Percentiles rank a stretch among this genome's conserved stretches.
Evolutionary conservation across 2,888 invertebrate species (phyloP).

Genomic region (Pilophorus perplexus): DNA sequence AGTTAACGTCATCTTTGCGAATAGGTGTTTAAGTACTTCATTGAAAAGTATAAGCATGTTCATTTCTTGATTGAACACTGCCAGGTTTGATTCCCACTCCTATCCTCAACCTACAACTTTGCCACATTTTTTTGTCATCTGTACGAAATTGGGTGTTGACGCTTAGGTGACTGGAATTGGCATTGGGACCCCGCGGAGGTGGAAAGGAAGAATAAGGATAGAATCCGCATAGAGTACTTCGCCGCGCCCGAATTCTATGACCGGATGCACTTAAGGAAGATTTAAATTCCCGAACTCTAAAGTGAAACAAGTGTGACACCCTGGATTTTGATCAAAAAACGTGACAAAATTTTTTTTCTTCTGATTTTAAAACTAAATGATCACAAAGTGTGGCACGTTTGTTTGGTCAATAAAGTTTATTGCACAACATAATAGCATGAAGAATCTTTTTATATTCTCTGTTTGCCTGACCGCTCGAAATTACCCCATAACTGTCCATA

Average conservation of each 20-base stretch:
- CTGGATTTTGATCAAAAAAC: not conserved
- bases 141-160: too few relatives aligned
- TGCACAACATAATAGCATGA: conserved; percentile 37
- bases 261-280: conserved; percentile 24
- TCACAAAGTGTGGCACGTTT: conserved; percentile 39
- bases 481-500: too few relatives aligned
- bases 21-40: too few relatives aligned
- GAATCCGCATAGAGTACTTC: conserved; percentile 36
- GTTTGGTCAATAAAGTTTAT: conserved; percentile 24
- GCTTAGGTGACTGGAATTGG: conserved; percentile 34
- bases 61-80: too few relatives aligned
- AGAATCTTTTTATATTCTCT: too few relatives aligned
- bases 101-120: too few relatives aligned
- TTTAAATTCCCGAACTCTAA: not conserved
- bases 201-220: conserved; percentile 27
- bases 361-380: conserved; percentile 11
- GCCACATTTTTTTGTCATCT: too few relatives aligned
- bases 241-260: conserved; percentile 28
- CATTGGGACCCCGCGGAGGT: conserved; percentile 1
- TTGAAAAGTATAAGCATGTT: too few relatives aligned
- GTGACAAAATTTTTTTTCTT: conserved; percentile 3
- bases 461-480: too few relatives aligned
- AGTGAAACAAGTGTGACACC: conserved; percentile 15
- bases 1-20: too few relatives aligned
- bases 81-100: too few relatives aligned